phyloP scores from a whole-genome alignment of 1,140 invertebrate species.

The Megalonaias nervosa region DNA sequence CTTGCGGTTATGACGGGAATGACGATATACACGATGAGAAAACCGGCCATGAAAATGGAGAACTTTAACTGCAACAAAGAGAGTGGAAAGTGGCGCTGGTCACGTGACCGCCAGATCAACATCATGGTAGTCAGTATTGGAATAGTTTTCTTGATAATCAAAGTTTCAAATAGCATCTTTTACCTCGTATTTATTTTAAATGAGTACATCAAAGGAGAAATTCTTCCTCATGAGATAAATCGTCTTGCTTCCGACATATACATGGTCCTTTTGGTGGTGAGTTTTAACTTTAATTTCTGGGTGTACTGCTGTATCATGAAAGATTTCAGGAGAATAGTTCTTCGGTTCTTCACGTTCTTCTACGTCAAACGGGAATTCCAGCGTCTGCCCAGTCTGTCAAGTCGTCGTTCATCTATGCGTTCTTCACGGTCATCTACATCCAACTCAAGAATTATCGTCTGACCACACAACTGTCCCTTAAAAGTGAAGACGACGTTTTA shows the following conservation, averaged over 20 bases:
- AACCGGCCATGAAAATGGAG: slow-evolving; percentile 5
- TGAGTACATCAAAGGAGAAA: not conserved
- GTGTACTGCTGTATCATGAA: slow-evolving; percentile 31
- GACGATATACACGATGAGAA: slow-evolving; percentile 7
- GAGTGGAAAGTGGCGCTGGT: not conserved
- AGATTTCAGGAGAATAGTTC: slow-evolving; percentile 12
- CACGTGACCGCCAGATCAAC: slow-evolving; percentile 23
- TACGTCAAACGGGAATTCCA: not conserved
- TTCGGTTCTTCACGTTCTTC: slow-evolving; percentile 11
- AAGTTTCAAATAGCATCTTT: slow-evolving; percentile 25
- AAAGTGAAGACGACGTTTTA: too few species aligned
- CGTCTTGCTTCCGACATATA: slow-evolving; percentile 18
- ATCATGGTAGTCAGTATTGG: slow-evolving; percentile 22
- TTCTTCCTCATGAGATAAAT: not conserved
- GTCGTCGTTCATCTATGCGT: too few species aligned
- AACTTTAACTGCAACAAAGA: slow-evolving; percentile 6
- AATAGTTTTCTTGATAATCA: slow-evolving; percentile 21
- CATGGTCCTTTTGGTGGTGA: slow-evolving; percentile 5
- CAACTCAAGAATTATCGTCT: too few species aligned
- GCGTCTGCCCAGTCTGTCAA: not conserved
- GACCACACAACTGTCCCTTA: too few species aligned
- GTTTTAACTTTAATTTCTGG: slow-evolving; percentile 28
- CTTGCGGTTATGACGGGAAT: slow-evolving; percentile 12
- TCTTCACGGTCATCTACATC: too few species aligned
- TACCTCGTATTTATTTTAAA: slow-evolving; percentile 2